Evolutionary conservation across 1,140 invertebrate species (phyloP).

Genomic region (Sycophaga agraensis): DNA sequence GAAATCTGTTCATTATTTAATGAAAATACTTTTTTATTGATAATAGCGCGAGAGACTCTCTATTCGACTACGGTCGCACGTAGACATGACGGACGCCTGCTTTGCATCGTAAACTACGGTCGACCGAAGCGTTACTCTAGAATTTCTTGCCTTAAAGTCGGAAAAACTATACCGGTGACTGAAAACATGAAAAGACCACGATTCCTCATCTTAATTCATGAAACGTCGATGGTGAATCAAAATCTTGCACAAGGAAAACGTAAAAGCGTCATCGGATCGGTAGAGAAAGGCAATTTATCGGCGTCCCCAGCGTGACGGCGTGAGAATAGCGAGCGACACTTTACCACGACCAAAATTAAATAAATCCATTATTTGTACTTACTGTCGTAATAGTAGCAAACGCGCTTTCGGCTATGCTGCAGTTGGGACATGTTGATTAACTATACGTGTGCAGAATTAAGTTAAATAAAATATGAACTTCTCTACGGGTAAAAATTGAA

Average conservation of each 20-base stretch:
- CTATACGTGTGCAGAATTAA: background rate
- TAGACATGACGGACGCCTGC: slow-evolving; percentile 45
- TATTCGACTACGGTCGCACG: slow-evolving; percentile 27
- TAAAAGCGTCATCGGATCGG: too few species aligned
- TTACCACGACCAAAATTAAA: background rate
- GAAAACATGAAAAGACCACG: background rate
- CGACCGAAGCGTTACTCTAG: slow-evolving; percentile 21
- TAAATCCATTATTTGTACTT: slow-evolving; percentile 61
- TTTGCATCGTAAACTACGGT: slow-evolving; percentile 46
- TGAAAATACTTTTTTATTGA: slow-evolving; percentile 15
- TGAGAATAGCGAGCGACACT: background rate
- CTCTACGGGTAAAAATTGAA: slow-evolving; percentile 36
- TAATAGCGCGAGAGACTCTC: slow-evolving; percentile 38
- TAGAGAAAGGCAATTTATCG: too few species aligned
- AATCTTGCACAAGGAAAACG: too few species aligned
- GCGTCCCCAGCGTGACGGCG: background rate
- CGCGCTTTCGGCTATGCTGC: slow-evolving; percentile 86
- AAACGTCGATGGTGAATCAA: too few species aligned
- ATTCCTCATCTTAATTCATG: too few species aligned
- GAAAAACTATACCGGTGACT: slow-evolving; percentile 35
- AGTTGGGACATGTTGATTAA: slow-evolving; percentile 65
- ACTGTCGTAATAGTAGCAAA: slow-evolving; percentile 99
- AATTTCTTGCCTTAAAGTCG: slow-evolving; percentile 45
- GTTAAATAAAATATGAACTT: background rate
- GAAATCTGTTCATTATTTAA: too few species aligned